These are phyloP conservation scores for Platichthys flesus DNA, from an alignment of 2,113 vertebrate species.

Conservation along the genomic window DNA sequence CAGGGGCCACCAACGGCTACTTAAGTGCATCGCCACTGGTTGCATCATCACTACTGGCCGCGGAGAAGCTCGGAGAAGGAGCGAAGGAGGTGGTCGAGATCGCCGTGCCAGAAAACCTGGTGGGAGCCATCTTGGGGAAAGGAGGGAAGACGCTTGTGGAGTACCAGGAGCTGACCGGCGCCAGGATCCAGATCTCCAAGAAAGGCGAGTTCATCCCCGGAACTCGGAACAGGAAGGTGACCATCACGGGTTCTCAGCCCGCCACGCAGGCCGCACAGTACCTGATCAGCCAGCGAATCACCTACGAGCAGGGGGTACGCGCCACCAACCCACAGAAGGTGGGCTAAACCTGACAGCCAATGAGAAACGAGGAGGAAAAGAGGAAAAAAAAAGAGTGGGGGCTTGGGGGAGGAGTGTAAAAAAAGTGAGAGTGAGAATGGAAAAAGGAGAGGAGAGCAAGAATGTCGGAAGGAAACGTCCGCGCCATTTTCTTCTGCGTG, in stretches of 20 bases:
- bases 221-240: conserved; percentile 96
- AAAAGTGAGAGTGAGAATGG: conserved; percentile 73
- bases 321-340: conserved; percentile 97
- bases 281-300: conserved; percentile 96
- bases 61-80: conserved; percentile 90
- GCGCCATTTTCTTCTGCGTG: conserved; percentile 78
- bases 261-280: conserved; percentile 95
- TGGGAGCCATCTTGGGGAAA: conserved; percentile 94
- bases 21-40: conserved; percentile 89
- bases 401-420: conserved; percentile 77
- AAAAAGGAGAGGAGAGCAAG: conserved; percentile 77
- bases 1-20: conserved; percentile 89
- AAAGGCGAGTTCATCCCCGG: conserved; percentile 96
- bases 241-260: conserved; percentile 93
- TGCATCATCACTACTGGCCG: conserved; percentile 88
- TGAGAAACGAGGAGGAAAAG: conserved; percentile 74
- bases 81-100: conserved; percentile 95
- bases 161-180: conserved; percentile 96
- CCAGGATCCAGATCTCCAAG: conserved; percentile 96
- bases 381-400: conserved; percentile 73
- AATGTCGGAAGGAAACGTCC: conserved; percentile 79
- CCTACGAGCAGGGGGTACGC: conserved; percentile 94
- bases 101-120: conserved; percentile 94
- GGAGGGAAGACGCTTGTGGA: conserved; percentile 96
- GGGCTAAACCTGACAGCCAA: conserved; percentile 84